Base-by-base conservation (phyloP, 2,888 invertebrate genomes). In the Sabatieria punctata region DNA sequence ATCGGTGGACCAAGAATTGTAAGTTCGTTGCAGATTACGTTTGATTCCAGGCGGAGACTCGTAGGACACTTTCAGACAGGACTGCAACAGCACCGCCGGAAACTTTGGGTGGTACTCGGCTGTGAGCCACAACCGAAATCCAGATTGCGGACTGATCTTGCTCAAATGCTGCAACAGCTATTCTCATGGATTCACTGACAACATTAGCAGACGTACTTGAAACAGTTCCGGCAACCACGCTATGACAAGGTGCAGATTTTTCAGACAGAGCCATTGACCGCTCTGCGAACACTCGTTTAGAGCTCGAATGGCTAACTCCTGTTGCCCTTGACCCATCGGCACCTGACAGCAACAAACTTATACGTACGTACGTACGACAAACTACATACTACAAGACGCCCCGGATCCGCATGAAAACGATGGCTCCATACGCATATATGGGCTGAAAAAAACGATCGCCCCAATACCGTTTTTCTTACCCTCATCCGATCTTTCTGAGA, bases 101-200 rank as follows among this genome's bases (percentile, higher is more conserved):
- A 88, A 80, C 36, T 74, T 73, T 1, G 76, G 74, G 51, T 82
- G 80, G 1, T 81, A 78, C 66, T 91, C 88, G 1, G 84, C 78
- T 6, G 86, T 78, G 49, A 91, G 71, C 88, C 88, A 89, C 33
- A 91, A 68, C 24, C 79, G 72, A 65, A 83, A 83, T 45, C 74
- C 73, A 22, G 63, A 57, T 52, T 71, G 65, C 1, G 67, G 67
- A 55, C 73, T 62, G 30, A 72, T 56, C 1, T 60, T 57, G 48
- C 69, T 73, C n/a, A 81, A 64, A 60, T 77, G 75, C 63, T 71
- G 51, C 4, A 60, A 57, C 41, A 25, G 25, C 8, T 33, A n/a
- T n/a, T n/a, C n/a, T n/a, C n/a, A n/a, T n/a, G n/a, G 33, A 13
- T 33, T 33, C 13, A n/a, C n/a, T 33, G n/a, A 39, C 15, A 22